Conservation (phyloP, 2,888 invertebrate species). For the Heteromurus nitidus region DNA sequence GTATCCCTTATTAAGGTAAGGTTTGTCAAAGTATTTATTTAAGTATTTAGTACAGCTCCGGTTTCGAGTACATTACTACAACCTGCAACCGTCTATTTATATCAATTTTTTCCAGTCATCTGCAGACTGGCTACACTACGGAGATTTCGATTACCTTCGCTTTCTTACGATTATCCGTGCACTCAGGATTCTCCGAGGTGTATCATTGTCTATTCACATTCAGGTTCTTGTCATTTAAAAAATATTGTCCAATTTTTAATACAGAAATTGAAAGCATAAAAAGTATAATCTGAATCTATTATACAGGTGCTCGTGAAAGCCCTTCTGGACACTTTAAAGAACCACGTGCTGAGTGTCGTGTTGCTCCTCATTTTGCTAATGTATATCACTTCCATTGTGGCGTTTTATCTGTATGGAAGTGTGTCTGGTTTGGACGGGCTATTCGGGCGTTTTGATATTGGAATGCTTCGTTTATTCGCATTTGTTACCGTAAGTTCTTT, state of each 20-base stretch:
- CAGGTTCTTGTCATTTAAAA: no score
- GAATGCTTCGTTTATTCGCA: constrained; percentile 69
- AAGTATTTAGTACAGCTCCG: no score
- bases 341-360: constrained; percentile 71
- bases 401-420: constrained; percentile 68
- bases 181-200: constrained; percentile 69
- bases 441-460: constrained; percentile 62
- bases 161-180: constrained; percentile 68
- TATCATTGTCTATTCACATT: constrained; percentile 69
- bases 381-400: constrained; percentile 71
- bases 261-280: background rate
- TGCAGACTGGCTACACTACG: constrained; percentile 62
- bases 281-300: background rate
- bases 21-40: background rate
- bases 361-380: constrained; percentile 69
- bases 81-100: no score
- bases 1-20: constrained; percentile 62
- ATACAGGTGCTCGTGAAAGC: constrained; percentile 69
- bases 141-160: constrained; percentile 54
- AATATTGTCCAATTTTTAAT: background rate
- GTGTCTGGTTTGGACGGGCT: constrained; percentile 35
- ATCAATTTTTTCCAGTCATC: constrained; percentile 46
- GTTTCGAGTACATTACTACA: no score
- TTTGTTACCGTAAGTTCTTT: constrained; percentile 64
- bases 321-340: constrained; percentile 69